A percentile compares a stretch with the other conserved stretches of the same genome.
These are phyloP conservation scores for Ceratina australensis DNA, from an alignment of 1,140 invertebrate genomes.

Conservation along the genomic window DNA sequence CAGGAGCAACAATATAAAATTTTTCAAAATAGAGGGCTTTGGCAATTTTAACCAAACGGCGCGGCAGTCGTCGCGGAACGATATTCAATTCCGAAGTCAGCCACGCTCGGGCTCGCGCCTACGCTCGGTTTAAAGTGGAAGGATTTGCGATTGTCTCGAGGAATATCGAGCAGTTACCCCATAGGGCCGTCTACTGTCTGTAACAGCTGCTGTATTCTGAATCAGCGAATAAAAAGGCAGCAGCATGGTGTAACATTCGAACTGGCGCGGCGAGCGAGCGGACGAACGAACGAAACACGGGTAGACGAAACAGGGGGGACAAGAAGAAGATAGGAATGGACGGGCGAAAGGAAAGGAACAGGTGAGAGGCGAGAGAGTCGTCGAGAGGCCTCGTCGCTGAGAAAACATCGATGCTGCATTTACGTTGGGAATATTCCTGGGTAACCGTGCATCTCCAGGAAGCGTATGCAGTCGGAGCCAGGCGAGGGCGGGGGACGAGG, in stretches of 20 bases:
- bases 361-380: background rate
- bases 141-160: slow-evolving; percentile 27
- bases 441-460: slow-evolving; percentile 56
- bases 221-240: slow-evolving; percentile 58
- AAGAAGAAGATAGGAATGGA: background rate
- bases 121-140: slow-evolving; percentile 35
- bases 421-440: slow-evolving; percentile 62
- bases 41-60: background rate
- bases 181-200: slow-evolving; percentile 26
- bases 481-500: slow-evolving; percentile 14
- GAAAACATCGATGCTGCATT: slow-evolving; percentile 64
- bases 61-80: background rate
- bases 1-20: too few species aligned
- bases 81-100: slow-evolving; percentile 25
- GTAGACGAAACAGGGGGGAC: background rate
- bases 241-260: slow-evolving; percentile 17
- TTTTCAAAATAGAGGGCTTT: background rate
- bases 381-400: slow-evolving; percentile 54
- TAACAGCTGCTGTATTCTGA: slow-evolving; percentile 61
- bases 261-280: background rate
- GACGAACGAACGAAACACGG: background rate
- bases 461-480: slow-evolving; percentile 45
- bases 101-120: slow-evolving; percentile 2
- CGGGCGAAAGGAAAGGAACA: background rate
- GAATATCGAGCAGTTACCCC: slow-evolving; percentile 58